Evolutionary conservation across 2,888 invertebrate species (phyloP).

Genomic region (Diachrysia chrysitis): DNA sequence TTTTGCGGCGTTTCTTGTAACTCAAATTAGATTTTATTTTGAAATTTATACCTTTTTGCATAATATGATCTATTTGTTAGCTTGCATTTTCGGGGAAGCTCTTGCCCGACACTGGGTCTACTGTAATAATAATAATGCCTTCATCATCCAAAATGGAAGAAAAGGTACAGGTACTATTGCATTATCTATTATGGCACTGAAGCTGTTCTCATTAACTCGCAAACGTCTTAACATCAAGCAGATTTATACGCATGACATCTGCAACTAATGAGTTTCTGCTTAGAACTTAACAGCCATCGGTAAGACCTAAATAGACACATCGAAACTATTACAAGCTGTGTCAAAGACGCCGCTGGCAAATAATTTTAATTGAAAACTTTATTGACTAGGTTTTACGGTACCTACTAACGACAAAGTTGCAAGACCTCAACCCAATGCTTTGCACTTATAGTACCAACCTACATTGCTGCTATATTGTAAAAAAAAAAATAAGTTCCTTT

Average conservation of each 20-base stretch:
- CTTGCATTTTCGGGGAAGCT: too few relatives aligned
- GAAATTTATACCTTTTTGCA: too few relatives aligned
- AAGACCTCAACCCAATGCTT: background rate
- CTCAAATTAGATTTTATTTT: background rate
- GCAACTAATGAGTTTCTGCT: constrained; percentile 23
- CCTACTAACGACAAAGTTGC: background rate
- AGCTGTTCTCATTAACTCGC: constrained; percentile 14
- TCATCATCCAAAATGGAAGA: background rate
- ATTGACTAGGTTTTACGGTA: background rate
- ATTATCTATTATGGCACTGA: background rate
- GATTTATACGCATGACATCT: constrained; percentile 21
- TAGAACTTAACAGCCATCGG: background rate
- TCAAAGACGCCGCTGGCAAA: background rate
- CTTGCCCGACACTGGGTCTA: too few relatives aligned
- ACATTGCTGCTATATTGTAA: too few relatives aligned
- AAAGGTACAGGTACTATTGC: background rate
- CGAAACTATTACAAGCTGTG: background rate
- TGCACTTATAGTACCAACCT: background rate
- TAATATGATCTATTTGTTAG: too few relatives aligned
- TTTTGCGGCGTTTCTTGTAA: background rate
- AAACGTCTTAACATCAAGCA: constrained; percentile 16
- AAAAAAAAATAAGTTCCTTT: too few relatives aligned
- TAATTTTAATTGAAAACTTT: constrained; percentile 3
- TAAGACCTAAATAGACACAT: background rate
- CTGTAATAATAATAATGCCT: background rate